Evolutionary conservation across 2,888 invertebrate genomes (phyloP), one percentile per base, ranked within the genome.

Genomic region (Electrophaes corylata): DNA sequence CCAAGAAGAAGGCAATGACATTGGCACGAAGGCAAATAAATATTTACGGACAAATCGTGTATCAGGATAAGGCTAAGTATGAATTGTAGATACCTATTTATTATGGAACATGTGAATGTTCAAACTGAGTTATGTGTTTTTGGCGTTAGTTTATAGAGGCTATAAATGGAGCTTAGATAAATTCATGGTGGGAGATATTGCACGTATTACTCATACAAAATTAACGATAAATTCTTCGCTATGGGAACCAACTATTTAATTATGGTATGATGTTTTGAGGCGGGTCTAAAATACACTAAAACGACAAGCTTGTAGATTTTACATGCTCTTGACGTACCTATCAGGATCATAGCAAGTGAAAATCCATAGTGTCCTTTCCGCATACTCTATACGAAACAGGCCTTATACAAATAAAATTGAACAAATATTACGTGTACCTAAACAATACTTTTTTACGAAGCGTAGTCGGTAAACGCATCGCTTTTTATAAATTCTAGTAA

Each of bases 121-220:
- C 60, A 53, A 73, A 73, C 78, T 83, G 84, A 86, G 69, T 81
- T 76, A 86, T 83, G 76, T 71, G 74, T 82, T 84, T 80, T 76
- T 78, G 76, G 73, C 72, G 75, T 70, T 78, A 73, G 74, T 84
- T 84, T 86, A 82, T 79, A 75, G 75, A 62, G 62, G 73, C 70
- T 65, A 76, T 81, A 79, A 83, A 80, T 62, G 64, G 57, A 65
- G 69, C 71, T 74, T 66, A 71, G 69, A 72, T 73, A 67, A 66
- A 76, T 79, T 80, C 80, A 71, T 68, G 67, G 78, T 80, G 47
- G 48, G 29, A 41, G 43, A 18, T 26, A 29, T 29, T 29, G 49
- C 35, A 35, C 35, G 35, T 47, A 47, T 46, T 46, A 35, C 46
- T 47, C 46, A 47, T 35, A 23, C 46, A 14, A 47, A 48, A 14